A percentile compares a stretch with the other conserved stretches of the same genome.
Conservation (phyloP, 2,888 invertebrate species). For the Deilephila elpenor region DNA sequence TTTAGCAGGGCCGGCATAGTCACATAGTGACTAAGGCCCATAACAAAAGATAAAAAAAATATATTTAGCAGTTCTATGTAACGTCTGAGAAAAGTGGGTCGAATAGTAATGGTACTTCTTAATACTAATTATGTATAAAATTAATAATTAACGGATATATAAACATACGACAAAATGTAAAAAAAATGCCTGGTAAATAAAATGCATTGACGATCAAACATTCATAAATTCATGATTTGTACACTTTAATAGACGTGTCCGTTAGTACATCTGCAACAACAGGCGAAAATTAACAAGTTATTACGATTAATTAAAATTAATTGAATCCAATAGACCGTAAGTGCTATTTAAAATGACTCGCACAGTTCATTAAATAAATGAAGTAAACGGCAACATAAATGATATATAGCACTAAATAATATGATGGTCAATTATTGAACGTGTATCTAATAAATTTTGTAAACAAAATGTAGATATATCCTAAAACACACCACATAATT, state of each 20-base stretch:
- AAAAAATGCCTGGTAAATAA: background rate
- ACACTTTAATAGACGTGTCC: background rate
- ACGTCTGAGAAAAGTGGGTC: too few species aligned
- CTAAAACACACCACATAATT: too few species aligned
- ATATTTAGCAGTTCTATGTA: too few species aligned
- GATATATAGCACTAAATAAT: background rate
- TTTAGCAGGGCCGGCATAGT: too few species aligned
- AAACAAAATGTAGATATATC: too few species aligned
- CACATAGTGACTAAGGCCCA: too few species aligned
- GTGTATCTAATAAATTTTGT: background rate
- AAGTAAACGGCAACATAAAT: conserved; percentile 34
- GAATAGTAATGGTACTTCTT: too few species aligned
- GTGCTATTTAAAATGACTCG: conserved; percentile 41
- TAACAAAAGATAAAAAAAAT: too few species aligned
- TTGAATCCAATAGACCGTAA: conserved; percentile 61
- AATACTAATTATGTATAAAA: too few species aligned
- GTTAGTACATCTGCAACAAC: conserved; percentile 13
- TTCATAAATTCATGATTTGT: too few species aligned
- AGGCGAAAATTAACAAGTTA: conserved; percentile 59
- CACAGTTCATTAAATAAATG: conserved; percentile 21
- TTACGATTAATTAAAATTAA: conserved; percentile 72
- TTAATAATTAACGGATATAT: too few species aligned
- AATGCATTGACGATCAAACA: background rate
- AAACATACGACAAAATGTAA: too few species aligned
- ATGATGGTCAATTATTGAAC: background rate